A percentile compares a stretch with the other conserved stretches of the same genome.
Conservation (phyloP, 2,113 vertebrate species). For the Phyllostomus discolor region DNA sequence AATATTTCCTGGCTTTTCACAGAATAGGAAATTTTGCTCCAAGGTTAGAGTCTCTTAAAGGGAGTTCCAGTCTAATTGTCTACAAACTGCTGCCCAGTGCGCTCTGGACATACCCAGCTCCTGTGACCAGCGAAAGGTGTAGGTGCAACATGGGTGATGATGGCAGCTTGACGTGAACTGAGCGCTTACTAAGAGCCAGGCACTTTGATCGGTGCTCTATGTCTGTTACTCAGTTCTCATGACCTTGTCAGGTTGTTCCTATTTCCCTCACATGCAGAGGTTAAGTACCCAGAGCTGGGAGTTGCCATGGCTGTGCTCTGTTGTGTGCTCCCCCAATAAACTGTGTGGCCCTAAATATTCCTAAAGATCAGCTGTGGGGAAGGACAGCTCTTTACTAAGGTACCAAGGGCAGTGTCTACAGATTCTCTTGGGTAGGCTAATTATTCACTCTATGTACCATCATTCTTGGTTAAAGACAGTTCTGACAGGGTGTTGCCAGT, state of each 20-base stretch:
- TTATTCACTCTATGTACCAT: neutral
- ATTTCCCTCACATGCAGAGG: neutral
- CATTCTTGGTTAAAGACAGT: neutral
- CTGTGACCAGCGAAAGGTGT: neutral
- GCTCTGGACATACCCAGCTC: too few relatives aligned
- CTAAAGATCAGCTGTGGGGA: neutral
- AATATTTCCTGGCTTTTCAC: neutral
- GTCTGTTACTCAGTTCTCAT: neutral
- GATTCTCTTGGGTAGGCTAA: neutral
- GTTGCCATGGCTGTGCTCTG: neutral
- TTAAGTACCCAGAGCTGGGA: neutral
- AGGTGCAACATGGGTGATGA: neutral
- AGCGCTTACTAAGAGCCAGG: neutral
- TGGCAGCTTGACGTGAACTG: neutral
- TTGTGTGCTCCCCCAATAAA: too few relatives aligned
- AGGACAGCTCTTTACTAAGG: neutral
- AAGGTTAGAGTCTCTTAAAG: neutral
- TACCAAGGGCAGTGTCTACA: neutral
- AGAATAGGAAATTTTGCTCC: neutral
- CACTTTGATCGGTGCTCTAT: neutral
- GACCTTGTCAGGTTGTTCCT: neutral
- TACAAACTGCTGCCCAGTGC: neutral
- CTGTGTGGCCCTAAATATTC: neutral
- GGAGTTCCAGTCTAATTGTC: neutral
- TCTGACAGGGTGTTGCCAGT: neutral